Base-by-base conservation (phyloP, 1,140 invertebrate genomes). In the Pogonognathellus flavescens region DNA sequence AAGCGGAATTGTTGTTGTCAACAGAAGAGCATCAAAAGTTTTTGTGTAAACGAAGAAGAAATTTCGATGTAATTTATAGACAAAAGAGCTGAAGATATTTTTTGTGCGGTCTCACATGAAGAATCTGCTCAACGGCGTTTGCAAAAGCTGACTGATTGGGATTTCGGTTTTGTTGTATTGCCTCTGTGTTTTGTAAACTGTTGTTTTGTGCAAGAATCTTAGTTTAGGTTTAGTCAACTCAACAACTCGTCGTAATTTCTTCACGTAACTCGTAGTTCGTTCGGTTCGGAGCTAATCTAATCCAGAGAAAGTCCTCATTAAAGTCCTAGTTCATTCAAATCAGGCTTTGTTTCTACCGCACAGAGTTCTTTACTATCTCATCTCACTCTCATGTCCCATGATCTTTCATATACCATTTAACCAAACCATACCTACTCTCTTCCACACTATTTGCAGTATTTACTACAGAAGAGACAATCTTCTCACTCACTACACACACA, bases 101-200 rank as follows among this genome's bases (percentile, higher is more conserved):
- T 66, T 66, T 66, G 20, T 25, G 62, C 22, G 20, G 62, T 66
- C 20, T 41, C 31, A 41, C 31, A 41, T 41, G 31, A 41, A 41
- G 31, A 66, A 66, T 25, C 62, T 13, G 11, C 62, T 25, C 62
- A 66, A 25, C 25, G 20, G 25, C 62, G 62, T 41, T 66, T 25
- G 62, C 25, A 66, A 66, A 66, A 25, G 62, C 62, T 66, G 62
- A 66, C 62, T 66, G 62, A 66, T 66, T 66, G 60, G 20, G 60
- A 25, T 25, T 66, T 66, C 14, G 6, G 62, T 66, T 66, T 16
- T 3, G 2, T 55, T 55, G 53, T 9, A 55, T 55, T 16, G 16
- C 53, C 11, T 31, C 22, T 66, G 22, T 14, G 62, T 66, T 66
- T 66, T 66, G 62, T 25, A 66, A 66, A 66, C 62, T 66, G 8